phyloP scores from a whole-genome alignment of 2,888 invertebrate species.

The Torymus aiolomorphi region DNA sequence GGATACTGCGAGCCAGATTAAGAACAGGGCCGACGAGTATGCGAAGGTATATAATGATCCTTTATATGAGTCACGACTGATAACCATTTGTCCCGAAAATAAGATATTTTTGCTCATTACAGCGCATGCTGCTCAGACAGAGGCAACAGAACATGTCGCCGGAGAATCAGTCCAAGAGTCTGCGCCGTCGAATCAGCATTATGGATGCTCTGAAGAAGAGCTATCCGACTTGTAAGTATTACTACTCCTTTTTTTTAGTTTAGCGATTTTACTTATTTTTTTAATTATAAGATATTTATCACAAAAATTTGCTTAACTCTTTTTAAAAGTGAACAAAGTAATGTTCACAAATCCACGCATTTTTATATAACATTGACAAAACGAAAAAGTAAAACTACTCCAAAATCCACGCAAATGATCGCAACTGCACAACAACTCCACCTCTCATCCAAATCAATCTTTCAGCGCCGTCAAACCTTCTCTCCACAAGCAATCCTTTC shows the following conservation, averaged over 20 bases:
- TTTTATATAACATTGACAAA: no score
- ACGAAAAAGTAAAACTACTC: no score
- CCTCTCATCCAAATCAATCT: no score
- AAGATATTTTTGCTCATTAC: not conserved
- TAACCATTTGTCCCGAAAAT: conserved; percentile 10
- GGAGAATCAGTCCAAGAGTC: conserved; percentile 31
- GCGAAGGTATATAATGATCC: conserved; percentile 39
- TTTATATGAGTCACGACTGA: not conserved
- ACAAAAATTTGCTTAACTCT: no score
- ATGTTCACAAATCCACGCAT: no score
- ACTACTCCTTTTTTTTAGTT: not conserved
- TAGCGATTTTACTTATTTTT: no score
- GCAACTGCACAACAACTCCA: no score
- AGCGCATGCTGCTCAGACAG: conserved; percentile 45
- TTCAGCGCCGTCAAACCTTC: no score
- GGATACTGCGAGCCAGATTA: conserved; percentile 28
- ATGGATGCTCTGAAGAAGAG: conserved; percentile 60
- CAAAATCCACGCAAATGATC: no score
- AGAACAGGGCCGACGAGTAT: conserved; percentile 37
- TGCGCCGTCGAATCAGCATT: conserved; percentile 50
- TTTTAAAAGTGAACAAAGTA: no score
- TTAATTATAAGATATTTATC: no score
- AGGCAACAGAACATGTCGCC: conserved; percentile 18
- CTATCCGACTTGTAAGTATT: conserved; percentile 24
- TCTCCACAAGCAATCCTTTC: no score